Evolutionary conservation across 2,888 invertebrate genomes (phyloP), one percentile per base, ranked within the genome.

Genomic region (Hetaerina titia): DNA sequence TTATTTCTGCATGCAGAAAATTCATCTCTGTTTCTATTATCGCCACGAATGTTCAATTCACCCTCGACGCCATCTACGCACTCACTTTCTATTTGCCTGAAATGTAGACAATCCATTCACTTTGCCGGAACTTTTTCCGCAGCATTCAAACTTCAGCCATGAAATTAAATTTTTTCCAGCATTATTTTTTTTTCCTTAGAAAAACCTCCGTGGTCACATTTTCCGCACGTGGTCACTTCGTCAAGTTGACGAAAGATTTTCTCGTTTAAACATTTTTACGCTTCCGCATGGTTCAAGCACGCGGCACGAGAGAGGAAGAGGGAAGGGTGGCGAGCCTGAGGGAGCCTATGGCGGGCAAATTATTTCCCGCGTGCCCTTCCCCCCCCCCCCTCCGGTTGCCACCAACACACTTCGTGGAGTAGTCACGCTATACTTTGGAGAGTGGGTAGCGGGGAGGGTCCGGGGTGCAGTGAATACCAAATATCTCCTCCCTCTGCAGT

Each of bases 401-500:
- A 87, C 45, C 25, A 81, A 81, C 45, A 45, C 89, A 60, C 31
- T 31, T 31, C 15, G 81, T 15, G 81, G 81, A 25, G 7, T 13
- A 31, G 31, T 81, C 81, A 69, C 81, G 81, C 81, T 31, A 81
- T 81, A 22, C 31, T 74, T 81, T 7, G 7, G 13, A 11, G 81
- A 15, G n/a, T 2, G 25, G 25, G n/a, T 25, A 25, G 25, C 0
- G 74, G 11, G 81, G 60, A 5, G 11, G 17, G 11, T 11, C 60
- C 60, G 60, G 60, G 60, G 81, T 31, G 81, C 31, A 81, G 81
- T 31, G 81, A 81, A 31, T 81, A 13, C 9, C 56, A 31, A 8
- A 92, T 64, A 74, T 92, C 31, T 92, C 69, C 22, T 92, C 92
- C 92, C 63, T 63, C 63, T 19, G 89, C 58, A 89, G n/a, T 89